phyloP scores from a whole-genome alignment of 2,113 vertebrate genomes.

The Dicrurus megarhynchus region DNA sequence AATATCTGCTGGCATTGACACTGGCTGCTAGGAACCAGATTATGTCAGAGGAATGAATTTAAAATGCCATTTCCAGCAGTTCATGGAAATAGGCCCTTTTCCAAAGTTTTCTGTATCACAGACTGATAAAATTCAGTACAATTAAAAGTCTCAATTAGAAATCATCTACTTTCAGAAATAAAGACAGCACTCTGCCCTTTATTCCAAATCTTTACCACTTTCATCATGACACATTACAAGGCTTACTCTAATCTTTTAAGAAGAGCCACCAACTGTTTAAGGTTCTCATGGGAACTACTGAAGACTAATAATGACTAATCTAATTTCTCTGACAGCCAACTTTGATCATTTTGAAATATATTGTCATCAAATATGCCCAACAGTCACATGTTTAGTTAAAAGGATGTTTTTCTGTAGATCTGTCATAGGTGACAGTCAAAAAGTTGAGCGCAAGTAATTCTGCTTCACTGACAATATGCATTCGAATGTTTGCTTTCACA shows the following conservation, averaged over 20 bases:
- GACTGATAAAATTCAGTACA: background rate
- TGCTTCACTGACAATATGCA: background rate
- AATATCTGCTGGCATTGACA: background rate
- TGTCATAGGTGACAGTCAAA: background rate
- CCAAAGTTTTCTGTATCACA: background rate
- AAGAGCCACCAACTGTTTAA: constrained; percentile 31
- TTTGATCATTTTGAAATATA: constrained; percentile 48
- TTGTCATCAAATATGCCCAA: constrained; percentile 36
- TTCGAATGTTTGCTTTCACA: background rate
- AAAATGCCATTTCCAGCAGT: background rate
- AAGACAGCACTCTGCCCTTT: background rate
- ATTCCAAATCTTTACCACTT: constrained; percentile 54
- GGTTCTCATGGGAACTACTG: constrained; percentile 57
- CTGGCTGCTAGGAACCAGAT: background rate
- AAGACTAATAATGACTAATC: constrained; percentile 25
- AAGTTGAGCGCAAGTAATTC: background rate
- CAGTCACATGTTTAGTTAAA: constrained; percentile 52
- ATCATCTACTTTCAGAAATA: constrained; percentile 15
- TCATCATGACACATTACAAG: constrained; percentile 63
- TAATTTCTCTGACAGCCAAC: constrained; percentile 47
- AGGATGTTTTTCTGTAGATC: background rate
- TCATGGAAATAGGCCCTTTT: background rate
- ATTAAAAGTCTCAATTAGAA: constrained; percentile 19
- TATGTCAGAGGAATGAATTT: background rate
- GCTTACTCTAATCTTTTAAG: constrained; percentile 59